Conservation (phyloP, 1,140 invertebrate genomes). For the Eueides isabella region DNA sequence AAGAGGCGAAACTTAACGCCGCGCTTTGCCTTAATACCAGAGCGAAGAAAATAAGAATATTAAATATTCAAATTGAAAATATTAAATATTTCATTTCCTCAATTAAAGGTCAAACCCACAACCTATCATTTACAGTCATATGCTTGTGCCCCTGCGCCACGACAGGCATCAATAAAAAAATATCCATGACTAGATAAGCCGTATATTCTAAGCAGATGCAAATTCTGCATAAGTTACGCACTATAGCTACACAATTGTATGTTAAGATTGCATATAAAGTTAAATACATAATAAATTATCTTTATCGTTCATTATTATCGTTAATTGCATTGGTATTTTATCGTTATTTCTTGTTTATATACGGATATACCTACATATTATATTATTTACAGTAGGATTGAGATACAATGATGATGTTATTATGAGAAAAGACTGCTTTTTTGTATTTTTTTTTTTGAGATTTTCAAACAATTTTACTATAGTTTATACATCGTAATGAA, state of each 20-base stretch:
- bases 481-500: neutral
- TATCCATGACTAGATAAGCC: too few species aligned
- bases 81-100: too few species aligned
- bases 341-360: neutral
- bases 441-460: neutral
- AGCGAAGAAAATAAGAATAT: too few species aligned
- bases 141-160: too few species aligned
- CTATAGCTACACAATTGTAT: neutral
- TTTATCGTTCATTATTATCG: slow-evolving; percentile 8
- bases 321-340: slow-evolving; percentile 12
- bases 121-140: too few species aligned
- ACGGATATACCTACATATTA: neutral
- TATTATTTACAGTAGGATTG: neutral
- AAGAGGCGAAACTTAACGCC: too few species aligned
- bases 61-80: too few species aligned
- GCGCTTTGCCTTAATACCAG: too few species aligned
- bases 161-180: too few species aligned
- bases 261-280: neutral
- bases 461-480: neutral
- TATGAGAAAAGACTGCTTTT: neutral
- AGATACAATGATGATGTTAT: neutral
- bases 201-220: neutral
- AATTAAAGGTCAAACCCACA: too few species aligned
- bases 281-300: slow-evolving; percentile 3
- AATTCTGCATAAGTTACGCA: neutral